phyloP scores from a whole-genome alignment of 1,140 invertebrate species.

The Aphaenogaster floridana region DNA sequence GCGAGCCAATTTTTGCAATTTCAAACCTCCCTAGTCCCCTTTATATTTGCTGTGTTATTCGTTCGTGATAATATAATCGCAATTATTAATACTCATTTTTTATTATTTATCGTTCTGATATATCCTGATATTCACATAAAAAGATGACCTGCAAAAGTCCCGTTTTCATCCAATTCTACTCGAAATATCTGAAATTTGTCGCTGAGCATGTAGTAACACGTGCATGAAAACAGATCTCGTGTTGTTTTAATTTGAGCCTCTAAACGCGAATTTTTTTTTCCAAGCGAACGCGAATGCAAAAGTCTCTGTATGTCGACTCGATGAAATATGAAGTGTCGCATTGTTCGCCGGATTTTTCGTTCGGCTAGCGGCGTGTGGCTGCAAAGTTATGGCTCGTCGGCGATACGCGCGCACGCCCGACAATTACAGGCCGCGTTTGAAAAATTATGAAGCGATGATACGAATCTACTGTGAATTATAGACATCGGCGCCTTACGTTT shows the following conservation, averaged over 20 bases:
- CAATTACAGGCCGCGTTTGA: not conserved
- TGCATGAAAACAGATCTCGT: not conserved
- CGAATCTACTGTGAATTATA: not conserved
- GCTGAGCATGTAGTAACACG: not conserved
- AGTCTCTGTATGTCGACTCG: not conserved
- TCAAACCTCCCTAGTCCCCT: too few species aligned
- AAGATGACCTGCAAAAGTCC: not conserved
- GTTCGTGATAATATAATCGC: not conserved
- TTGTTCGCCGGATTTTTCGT: not conserved
- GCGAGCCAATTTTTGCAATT: too few species aligned
- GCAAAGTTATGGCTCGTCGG: not conserved
- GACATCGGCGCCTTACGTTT: not conserved
- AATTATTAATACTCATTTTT: not conserved
- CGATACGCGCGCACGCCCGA: not conserved
- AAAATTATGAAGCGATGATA: constrained; percentile 10
- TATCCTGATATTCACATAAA: not conserved
- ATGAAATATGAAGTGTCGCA: not conserved
- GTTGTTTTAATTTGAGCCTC: constrained; percentile 16
- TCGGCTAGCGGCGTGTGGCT: too few species aligned
- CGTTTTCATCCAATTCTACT: not conserved
- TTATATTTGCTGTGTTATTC: not conserved
- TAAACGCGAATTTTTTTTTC: not conserved
- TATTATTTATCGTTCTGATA: not conserved
- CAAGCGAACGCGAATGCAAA: not conserved
- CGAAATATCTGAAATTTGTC: constrained; percentile 8